These are phyloP conservation scores for Mechanitis mazaeus DNA, from an alignment of 2,888 invertebrate genomes.

Conservation along the genomic window DNA sequence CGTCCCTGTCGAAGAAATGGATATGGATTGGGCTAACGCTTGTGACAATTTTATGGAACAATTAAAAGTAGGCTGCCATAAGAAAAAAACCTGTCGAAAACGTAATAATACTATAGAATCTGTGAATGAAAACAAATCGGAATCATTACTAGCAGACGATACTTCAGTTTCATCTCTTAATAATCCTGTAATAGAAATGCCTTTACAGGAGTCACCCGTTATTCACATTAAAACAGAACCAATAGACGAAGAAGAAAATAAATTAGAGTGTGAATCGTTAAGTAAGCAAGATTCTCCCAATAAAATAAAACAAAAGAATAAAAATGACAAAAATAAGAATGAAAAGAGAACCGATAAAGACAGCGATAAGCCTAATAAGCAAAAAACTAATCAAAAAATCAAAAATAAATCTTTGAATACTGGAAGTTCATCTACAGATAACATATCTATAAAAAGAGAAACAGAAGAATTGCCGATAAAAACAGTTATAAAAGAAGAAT, in stretches of 20 bases:
- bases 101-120: constrained; percentile 50
- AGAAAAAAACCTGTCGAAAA: constrained; percentile 76
- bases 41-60: constrained; percentile 89
- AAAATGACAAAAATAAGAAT: constrained; percentile 38
- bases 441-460: constrained; percentile 40
- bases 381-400: constrained; percentile 37
- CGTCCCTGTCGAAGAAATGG: constrained; percentile 42
- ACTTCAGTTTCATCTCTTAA: constrained; percentile 23
- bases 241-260: constrained; percentile 51
- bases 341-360: constrained; percentile 45
- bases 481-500: constrained; percentile 54
- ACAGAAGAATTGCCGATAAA: constrained; percentile 38
- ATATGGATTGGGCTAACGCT: constrained; percentile 80
- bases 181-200: constrained; percentile 39
- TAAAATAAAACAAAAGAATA: constrained; percentile 33
- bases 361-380: constrained; percentile 41
- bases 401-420: constrained; percentile 44
- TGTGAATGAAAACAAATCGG: constrained; percentile 42
- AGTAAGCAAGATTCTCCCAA: constrained; percentile 16
- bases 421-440: constrained; percentile 30
- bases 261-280: constrained; percentile 25
- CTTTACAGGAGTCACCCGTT: constrained; percentile 14
- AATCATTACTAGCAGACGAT: constrained; percentile 27
- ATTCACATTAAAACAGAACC: constrained; percentile 55
- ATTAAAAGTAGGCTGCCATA: constrained; percentile 77